Evolutionary conservation across 2,113 vertebrate species (phyloP), one percentile per base, ranked within the genome.

Genomic region (Athene noctua): DNA sequence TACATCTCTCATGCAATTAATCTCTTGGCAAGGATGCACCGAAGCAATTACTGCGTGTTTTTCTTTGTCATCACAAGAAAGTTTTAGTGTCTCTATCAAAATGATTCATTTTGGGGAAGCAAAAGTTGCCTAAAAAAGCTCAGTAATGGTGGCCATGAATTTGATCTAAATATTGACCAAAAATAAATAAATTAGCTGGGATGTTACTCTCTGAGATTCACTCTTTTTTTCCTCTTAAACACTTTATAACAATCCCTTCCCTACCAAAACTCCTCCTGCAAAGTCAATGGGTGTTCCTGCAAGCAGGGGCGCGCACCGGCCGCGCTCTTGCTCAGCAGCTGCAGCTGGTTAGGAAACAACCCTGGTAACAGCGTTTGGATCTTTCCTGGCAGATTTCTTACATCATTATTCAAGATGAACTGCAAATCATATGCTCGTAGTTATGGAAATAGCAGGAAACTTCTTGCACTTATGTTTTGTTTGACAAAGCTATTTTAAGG

Each of bases 361-460:
- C 63, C 75, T 66, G 88, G 95, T 82, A 97, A 97, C 73, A 83
- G 94, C 62, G 13, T 61, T 95, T 44, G 96, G 96, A 94, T 86
- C 94, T 74, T 95, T 97, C 91, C 94, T 94, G 95, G 97, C 96
- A 98, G 93, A 91, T 97, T 94, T 96, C 96, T 97, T 96, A 94
- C 95, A 95, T 92, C 89, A 40, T 95, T 92, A 97, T 91, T 97
- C 95, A 94, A 94, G 97, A 96, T 68, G 95, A 97, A 93, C 93
- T 93, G 96, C 94, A 96, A 95, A 96, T 97, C 97, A 85, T 88
- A 82, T 90, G 96, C 97, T 96, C 32, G 2, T 80, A 90, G 96
- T 93, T 96, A 90, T 47, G 96, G 96, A 92, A 93, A 96, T 54
- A 97, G 95, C 96, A 98, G 97, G 97, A 92, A 97, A 95, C 95